Evolutionary conservation across 2,797 vertebrate genomes (phyloP).

Genomic region (Aldrovandia affinis): DNA sequence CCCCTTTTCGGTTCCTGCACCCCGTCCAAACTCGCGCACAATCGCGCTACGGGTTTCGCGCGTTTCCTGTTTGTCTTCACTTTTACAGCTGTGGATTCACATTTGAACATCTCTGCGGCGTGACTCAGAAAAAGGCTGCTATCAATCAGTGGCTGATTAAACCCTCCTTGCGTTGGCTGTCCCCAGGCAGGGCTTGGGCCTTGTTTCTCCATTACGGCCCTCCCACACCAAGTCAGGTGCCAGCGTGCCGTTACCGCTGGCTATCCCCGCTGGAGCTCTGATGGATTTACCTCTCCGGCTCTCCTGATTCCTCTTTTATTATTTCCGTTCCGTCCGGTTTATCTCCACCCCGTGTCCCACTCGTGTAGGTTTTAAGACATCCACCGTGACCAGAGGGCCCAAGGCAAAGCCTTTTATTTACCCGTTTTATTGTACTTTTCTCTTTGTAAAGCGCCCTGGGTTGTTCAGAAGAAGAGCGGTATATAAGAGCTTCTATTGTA

Average conservation of each 20-base stretch:
- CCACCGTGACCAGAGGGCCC: constrained; percentile 49
- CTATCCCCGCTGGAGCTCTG: constrained; percentile 33
- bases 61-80: too few species aligned
- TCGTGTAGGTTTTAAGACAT: constrained; percentile 44
- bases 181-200: background rate
- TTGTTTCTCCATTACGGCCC: constrained; percentile 26
- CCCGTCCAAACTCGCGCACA: too few species aligned
- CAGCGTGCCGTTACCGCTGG: constrained; percentile 36
- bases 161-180: background rate
- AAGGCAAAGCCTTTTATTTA: constrained; percentile 36
- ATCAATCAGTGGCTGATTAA: constrained; percentile 11
- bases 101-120: background rate
- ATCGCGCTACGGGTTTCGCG: too few species aligned
- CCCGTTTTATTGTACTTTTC: background rate
- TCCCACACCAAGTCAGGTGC: background rate
- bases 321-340: constrained; percentile 51
- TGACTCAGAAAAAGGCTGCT: background rate
- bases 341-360: constrained; percentile 43
- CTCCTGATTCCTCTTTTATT: constrained; percentile 47
- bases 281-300: constrained; percentile 58
- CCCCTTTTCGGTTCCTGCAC: too few species aligned
- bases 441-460: too few species aligned
- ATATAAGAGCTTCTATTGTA: background rate
- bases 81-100: too few species aligned
- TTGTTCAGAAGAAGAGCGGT: too few species aligned